These are phyloP conservation scores for Nasonia longicornis DNA, from an alignment of 1,140 invertebrate species.

Conservation along the genomic window DNA sequence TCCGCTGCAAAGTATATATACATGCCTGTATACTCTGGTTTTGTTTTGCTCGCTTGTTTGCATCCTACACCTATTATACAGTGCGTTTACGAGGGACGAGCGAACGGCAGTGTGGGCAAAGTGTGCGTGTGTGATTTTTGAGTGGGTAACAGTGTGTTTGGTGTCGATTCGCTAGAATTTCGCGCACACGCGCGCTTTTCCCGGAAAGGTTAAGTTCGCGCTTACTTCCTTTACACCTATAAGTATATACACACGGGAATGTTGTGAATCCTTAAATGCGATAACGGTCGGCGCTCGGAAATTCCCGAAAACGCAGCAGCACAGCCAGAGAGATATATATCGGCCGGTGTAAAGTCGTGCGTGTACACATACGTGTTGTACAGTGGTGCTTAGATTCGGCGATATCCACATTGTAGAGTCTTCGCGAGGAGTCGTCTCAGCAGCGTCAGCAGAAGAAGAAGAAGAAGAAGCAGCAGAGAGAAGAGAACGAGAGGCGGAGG, in stretches of 20 bases:
- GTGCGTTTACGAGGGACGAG: neutral
- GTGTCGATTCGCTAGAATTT: neutral
- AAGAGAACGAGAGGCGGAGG: constrained; percentile 24
- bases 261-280: too few species aligned
- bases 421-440: neutral
- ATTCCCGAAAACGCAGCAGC: too few species aligned
- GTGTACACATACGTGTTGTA: neutral
- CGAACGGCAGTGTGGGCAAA: neutral
- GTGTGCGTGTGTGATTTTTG: neutral
- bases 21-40: too few species aligned
- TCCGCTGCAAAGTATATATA: too few species aligned
- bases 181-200: neutral
- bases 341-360: neutral
- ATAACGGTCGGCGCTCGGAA: too few species aligned
- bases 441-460: constrained; percentile 2
- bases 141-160: neutral
- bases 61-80: neutral
- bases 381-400: constrained; percentile 35
- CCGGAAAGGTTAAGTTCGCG: neutral
- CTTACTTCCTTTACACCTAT: neutral
- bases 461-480: neutral
- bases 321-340: too few species aligned
- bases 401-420: constrained; percentile 21
- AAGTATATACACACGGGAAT: neutral
- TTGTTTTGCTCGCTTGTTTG: too few species aligned